phyloP scores from a whole-genome alignment of 2,113 vertebrate genomes.

The Meriones unguiculatus region DNA sequence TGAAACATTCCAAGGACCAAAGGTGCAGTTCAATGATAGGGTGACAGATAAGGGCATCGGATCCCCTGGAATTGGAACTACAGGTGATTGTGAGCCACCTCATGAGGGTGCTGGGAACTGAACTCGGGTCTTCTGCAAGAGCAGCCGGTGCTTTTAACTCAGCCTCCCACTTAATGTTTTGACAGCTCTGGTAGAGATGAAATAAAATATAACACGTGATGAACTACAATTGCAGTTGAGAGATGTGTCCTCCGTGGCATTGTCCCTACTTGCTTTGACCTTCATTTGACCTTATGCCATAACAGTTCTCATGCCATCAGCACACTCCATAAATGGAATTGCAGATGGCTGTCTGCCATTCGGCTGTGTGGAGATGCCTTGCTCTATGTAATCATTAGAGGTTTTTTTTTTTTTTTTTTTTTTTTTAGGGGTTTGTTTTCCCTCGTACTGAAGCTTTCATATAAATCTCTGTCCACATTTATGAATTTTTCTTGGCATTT shows the following conservation, averaged over 20 bases:
- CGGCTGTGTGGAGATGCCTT: constrained; percentile 12
- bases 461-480: constrained; percentile 69
- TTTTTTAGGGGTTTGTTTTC: constrained; percentile 43
- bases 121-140: not conserved
- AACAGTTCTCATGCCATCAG: constrained; percentile 41
- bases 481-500: constrained; percentile 72
- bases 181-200: constrained; percentile 25
- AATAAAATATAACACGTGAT: constrained; percentile 30
- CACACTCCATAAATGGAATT: constrained; percentile 52
- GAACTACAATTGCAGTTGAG: constrained; percentile 24
- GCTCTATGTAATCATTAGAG: constrained; percentile 54
- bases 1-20: not conserved
- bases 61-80: not conserved
- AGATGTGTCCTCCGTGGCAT: not conserved
- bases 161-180: not conserved
- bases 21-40: not conserved
- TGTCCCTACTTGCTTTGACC: not conserved
- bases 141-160: not conserved
- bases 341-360: constrained; percentile 47
- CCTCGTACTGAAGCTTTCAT: constrained; percentile 58
- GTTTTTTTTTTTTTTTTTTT: constrained; percentile 18
- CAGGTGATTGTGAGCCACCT: not conserved
- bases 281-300: constrained; percentile 34
- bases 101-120: not conserved
- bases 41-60: not conserved